phyloP scores from a whole-genome alignment of 2,113 vertebrate species.

The Aspidoscelis tigris region DNA sequence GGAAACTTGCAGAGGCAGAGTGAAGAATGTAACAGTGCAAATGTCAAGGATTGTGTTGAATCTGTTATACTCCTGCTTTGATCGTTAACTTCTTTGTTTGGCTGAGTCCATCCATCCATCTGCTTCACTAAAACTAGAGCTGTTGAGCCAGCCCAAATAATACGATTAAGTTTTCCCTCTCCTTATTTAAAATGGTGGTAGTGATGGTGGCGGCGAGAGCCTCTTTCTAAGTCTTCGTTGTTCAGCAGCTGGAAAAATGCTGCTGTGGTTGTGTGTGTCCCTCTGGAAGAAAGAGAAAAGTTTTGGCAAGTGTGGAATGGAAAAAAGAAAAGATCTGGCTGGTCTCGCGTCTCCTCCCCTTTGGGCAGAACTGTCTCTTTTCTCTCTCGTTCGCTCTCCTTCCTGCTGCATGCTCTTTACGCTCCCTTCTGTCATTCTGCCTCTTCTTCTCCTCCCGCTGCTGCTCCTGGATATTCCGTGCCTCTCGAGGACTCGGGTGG shows the following conservation, averaged over 20 bases:
- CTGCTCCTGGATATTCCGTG: constrained; percentile 30
- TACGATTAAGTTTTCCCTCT: background rate
- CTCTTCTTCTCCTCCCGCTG: background rate
- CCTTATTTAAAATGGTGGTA: background rate
- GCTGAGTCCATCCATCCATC: background rate
- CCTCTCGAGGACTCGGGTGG: background rate
- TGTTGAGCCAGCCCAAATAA: background rate
- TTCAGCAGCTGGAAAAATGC: background rate
- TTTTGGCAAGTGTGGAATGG: constrained; percentile 19
- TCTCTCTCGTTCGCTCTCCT: constrained; percentile 17
- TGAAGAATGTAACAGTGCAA: background rate
- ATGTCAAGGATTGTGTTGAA: background rate
- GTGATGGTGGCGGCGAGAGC: background rate
- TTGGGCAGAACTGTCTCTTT: constrained; percentile 37
- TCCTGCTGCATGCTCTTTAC: background rate
- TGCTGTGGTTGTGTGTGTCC: constrained; percentile 24
- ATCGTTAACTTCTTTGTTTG: background rate
- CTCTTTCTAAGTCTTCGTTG: constrained; percentile 18
- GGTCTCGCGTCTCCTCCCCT: constrained; percentile 11
- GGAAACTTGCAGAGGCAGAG: background rate
- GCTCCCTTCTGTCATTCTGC: constrained; percentile 11
- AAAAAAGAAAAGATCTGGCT: constrained; percentile 20
- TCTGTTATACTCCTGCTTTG: background rate
- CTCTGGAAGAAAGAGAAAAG: constrained; percentile 16
- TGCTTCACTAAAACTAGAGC: background rate